These are phyloP conservation scores for Planiliza haematocheilus DNA, from an alignment of 2,113 vertebrate genomes.

Conservation along the genomic window DNA sequence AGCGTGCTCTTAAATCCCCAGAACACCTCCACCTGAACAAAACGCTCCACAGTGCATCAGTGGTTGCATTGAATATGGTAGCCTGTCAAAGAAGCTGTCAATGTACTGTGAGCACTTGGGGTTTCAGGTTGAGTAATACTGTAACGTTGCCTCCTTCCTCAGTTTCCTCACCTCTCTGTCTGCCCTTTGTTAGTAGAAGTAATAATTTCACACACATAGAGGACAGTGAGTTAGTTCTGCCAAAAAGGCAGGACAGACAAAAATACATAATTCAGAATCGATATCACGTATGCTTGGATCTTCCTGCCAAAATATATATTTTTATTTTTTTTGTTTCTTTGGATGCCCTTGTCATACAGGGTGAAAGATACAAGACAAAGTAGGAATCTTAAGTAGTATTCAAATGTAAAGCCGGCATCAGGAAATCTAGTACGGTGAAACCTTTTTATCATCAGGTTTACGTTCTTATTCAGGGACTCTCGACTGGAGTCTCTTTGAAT, in stretches of 20 bases:
- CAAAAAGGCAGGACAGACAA: slow-evolving; percentile 11
- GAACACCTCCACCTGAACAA: slow-evolving; percentile 56
- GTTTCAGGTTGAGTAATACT: slow-evolving; percentile 36
- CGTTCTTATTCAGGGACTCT: too few relatives aligned
- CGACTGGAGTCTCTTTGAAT: too few relatives aligned
- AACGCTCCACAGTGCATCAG: slow-evolving; percentile 27
- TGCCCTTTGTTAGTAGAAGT: slow-evolving; percentile 15
- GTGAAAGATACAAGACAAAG: slow-evolving; percentile 1
- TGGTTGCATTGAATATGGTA: slow-evolving; percentile 19
- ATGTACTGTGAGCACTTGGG: slow-evolving; percentile 24
- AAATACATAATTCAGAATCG: slow-evolving; percentile 26
- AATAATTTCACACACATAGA: slow-evolving; percentile 33
- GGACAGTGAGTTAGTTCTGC: slow-evolving; percentile 6
- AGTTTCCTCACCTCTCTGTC: neutral
- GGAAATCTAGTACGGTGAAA: neutral
- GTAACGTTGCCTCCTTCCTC: slow-evolving; percentile 10
- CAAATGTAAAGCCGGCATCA: neutral
- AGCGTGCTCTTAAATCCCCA: slow-evolving; percentile 35
- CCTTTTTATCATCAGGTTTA: too few relatives aligned
- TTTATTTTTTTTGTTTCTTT: neutral
- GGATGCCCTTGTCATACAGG: neutral
- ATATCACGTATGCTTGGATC: slow-evolving; percentile 2
- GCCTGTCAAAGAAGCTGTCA: slow-evolving; percentile 66
- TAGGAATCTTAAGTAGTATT: neutral
- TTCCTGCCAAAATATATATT: neutral